Base-by-base conservation (phyloP, 2,113 vertebrate species). In the Xyrauchen texanus region DNA sequence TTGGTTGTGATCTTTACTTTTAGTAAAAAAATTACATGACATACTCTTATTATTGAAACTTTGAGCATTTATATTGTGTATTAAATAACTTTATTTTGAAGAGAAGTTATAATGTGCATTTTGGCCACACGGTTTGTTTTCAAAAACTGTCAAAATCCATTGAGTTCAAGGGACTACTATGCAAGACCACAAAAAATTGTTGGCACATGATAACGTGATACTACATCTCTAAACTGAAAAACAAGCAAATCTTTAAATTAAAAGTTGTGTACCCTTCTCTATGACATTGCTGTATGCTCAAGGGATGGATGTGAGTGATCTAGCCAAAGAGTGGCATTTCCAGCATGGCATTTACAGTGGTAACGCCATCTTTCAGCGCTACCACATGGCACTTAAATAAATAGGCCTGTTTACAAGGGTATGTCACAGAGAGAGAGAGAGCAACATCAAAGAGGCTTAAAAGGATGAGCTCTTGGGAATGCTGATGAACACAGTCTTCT, bases 331-430 rank as follows among this genome's bases (percentile, higher is more conserved):
- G 21, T 34, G 21, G 21, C 21, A 34, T 8, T 49, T 49, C 8
- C 5, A 7, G 69, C 34, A 9, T 12, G 9, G 69, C n/a, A 46
- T 7, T 46, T 62, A 74, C 45, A 74, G 42, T 74, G 46, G 71
- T 42, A 45, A 74, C 10, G 9, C 1, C 2, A n/a, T 57, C 9
- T 7, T 10, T n/a, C 15, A 55, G 13, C 15, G 62, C 45, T 47
- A 55, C n/a, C 5, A 16, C n/a, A 5, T 6, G 7, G 6, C 71
- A 72, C 58, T 74, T 74, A 74, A 74, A 62, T 13, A 62, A 62
- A 74, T 62, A 62, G 71, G 58, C 71, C 62, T 74, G 45, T 51
- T 74, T 62, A 74, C n/a, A 58, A 58, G 44, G 15, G 44, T 34
- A 8, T 4, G 16, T 7, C n/a, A 64, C 6, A 64, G 57, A 4